phyloP scores from a whole-genome alignment of 2,797 vertebrate genomes.

The Diceros bicornis region DNA sequence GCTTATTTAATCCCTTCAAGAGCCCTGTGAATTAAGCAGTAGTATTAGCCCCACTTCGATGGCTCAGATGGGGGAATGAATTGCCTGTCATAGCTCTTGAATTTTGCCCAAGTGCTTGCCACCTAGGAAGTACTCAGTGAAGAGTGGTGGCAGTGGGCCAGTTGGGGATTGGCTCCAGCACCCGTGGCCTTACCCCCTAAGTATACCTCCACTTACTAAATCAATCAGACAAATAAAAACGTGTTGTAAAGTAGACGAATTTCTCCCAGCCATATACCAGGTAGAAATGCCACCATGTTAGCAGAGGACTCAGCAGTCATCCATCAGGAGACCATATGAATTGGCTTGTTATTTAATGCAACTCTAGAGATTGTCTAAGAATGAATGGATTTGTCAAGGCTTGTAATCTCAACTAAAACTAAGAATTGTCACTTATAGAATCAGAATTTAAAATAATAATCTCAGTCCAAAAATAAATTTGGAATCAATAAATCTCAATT shows the following conservation, averaged over 20 bases:
- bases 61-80: background rate
- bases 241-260: too few relatives aligned
- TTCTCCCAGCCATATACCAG: background rate
- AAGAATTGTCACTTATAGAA: background rate
- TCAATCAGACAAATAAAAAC: background rate
- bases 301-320: background rate
- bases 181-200: background rate
- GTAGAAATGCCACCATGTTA: background rate
- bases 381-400: background rate
- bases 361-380: background rate
- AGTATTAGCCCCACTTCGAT: background rate
- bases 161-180: too few relatives aligned
- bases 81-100: background rate
- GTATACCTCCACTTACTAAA: background rate
- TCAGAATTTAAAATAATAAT: background rate
- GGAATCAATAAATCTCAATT: background rate
- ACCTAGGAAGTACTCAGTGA: background rate
- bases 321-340: too few relatives aligned
- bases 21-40: background rate
- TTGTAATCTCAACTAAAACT: background rate
- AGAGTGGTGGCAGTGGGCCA: background rate
- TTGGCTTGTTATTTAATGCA: background rate
- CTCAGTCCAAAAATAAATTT: background rate
- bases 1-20: background rate
- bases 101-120: background rate